phyloP scores from a whole-genome alignment of 2,113 vertebrate genomes.

The Oceanites oceanicus region DNA sequence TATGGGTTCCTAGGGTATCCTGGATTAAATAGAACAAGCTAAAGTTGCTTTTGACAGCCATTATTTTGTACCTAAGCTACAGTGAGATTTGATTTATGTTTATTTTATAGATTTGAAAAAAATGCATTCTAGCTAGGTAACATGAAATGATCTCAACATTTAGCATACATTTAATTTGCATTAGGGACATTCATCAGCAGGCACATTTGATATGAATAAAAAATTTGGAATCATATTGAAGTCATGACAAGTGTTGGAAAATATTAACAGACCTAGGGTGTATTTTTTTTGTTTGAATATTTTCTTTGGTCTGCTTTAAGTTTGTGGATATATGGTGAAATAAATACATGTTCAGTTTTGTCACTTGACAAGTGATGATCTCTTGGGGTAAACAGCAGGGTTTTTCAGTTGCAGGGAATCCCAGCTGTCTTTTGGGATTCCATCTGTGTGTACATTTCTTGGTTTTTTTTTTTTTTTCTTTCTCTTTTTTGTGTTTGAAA shows the following conservation, averaged over 20 bases:
- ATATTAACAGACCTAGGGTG: background rate
- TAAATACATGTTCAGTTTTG: slow-evolving; percentile 50
- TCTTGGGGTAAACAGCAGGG: slow-evolving; percentile 54
- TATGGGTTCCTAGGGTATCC: background rate
- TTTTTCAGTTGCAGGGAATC: slow-evolving; percentile 59
- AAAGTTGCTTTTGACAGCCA: background rate
- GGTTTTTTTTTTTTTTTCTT: too few species aligned
- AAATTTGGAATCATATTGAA: background rate
- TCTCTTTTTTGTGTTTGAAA: background rate
- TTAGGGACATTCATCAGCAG: background rate
- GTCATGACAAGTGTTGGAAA: slow-evolving; percentile 7
- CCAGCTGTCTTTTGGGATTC: slow-evolving; percentile 67
- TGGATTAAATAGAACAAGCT: background rate
- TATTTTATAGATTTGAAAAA: background rate
- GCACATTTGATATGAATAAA: background rate
- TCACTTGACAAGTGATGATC: slow-evolving; percentile 65
- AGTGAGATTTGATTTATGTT: background rate
- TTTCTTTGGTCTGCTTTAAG: slow-evolving; percentile 30
- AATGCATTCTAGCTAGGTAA: background rate
- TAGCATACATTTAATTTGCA: background rate
- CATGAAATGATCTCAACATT: background rate
- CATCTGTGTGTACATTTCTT: slow-evolving; percentile 42
- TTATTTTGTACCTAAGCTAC: background rate
- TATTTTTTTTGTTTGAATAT: background rate
- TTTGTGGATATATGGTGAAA: slow-evolving; percentile 24